phyloP scores from a whole-genome alignment of 2,888 invertebrate species.

The Meta bourneti region DNA sequence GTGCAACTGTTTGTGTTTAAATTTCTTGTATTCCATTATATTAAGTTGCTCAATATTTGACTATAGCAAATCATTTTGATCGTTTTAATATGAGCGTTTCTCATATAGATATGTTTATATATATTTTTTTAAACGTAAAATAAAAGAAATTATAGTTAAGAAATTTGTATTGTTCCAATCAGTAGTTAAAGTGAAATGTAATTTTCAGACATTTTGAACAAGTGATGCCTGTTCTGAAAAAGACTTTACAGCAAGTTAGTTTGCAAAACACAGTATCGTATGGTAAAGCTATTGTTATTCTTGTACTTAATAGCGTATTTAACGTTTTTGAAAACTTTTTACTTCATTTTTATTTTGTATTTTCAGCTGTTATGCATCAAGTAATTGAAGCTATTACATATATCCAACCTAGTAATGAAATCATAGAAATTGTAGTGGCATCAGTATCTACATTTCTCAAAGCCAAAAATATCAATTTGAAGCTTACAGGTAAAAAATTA shows the following conservation, averaged over 20 bases:
- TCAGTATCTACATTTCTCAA: constrained; percentile 66
- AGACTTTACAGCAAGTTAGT: constrained; percentile 79
- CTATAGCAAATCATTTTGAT: too few relatives aligned
- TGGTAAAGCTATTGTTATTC: constrained; percentile 56
- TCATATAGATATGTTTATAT: too few relatives aligned
- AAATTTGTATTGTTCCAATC: too few relatives aligned
- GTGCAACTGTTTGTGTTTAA: too few relatives aligned
- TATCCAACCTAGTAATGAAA: constrained; percentile 34
- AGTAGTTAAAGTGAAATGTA: too few relatives aligned
- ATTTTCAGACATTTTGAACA: constrained; percentile 34
- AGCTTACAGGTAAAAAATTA: constrained; percentile 50
- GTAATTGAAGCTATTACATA: constrained; percentile 79
- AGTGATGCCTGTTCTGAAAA: constrained; percentile 78
- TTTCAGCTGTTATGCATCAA: constrained; percentile 79
- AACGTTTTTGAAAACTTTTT: too few relatives aligned
- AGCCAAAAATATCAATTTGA: constrained; percentile 67
- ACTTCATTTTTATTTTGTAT: not conserved
- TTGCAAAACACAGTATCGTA: constrained; percentile 79
- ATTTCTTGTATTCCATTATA: too few relatives aligned
- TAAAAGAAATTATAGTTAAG: too few relatives aligned
- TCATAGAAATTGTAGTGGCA: constrained; percentile 44
- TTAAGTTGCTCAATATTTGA: too few relatives aligned
- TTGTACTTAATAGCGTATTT: not conserved
- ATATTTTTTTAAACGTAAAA: too few relatives aligned
- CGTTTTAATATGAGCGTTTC: too few relatives aligned